Base-by-base conservation (phyloP, 23 tunicate genomes). In the Trididemnum clinides region DNA sequence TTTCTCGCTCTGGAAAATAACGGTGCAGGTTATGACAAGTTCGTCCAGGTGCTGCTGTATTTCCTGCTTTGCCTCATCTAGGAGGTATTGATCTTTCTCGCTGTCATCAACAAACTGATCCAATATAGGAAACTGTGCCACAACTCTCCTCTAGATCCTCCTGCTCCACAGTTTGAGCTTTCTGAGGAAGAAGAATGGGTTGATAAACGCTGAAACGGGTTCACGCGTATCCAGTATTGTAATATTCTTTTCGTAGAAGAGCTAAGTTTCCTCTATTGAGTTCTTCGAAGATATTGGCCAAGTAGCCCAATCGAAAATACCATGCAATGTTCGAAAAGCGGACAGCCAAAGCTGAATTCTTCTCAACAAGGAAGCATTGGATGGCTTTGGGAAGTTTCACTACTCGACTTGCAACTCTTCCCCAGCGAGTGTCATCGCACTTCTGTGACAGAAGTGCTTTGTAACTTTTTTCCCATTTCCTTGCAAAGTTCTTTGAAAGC, bases 101-200 rank as follows among this genome's bases (percentile, higher is more conserved):
- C n/a, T 62, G 70, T 21, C 70, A 62, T 22, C 70, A 23, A 62
- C 25, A 62, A 62, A 62, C 70, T 62, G 70, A 22, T 62, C n/a
- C 70, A 62, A 62, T 62, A 23, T 62, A 62, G 25, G n/a, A 62
- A 62, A 62, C 70, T 62, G 70, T 62, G 70, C 25, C 70, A 62
- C 70, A 22, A 62, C 70, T 62, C 70, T 21, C 70, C 70, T 62
- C 25, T 20, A 62, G 70, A 62, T 62, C 70, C 70, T 62, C 70
- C 70, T 62, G 70, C 23, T 62, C 70, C 70, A 62, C 25, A 62
- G 70, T 62, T 62, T 62, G 70, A 62, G 70, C 70, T 62, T 62
- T 23, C n/a, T n/a, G n/a, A n/a, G n/a, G n/a, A n/a, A n/a, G n/a
- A n/a, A n/a, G n/a, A n/a, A n/a, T n/a, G n/a, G n/a, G n/a, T 22